These are phyloP conservation scores for Rhopilema esculentum DNA, from an alignment of 30 jellyfish, hydroid and myxozoan species.

Conservation along the genomic window DNA sequence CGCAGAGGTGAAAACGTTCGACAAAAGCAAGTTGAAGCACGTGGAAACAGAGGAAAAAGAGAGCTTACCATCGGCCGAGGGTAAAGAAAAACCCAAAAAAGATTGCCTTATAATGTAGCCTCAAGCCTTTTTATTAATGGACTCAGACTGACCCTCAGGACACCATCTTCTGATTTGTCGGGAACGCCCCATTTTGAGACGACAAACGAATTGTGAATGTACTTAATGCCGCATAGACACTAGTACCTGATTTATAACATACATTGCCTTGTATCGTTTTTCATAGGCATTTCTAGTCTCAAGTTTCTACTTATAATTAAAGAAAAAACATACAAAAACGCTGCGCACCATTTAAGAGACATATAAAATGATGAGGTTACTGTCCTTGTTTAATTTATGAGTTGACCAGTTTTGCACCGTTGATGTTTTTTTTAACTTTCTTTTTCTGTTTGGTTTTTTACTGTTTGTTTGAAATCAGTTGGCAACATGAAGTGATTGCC, in stretches of 20 bases:
- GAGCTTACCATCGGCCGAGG: constrained; percentile 66
- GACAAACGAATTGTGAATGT: neutral
- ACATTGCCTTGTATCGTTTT: neutral
- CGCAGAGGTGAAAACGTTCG: constrained; percentile 82
- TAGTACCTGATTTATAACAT: neutral
- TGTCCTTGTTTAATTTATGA: neutral
- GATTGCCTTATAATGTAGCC: constrained; percentile 16
- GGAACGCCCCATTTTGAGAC: neutral
- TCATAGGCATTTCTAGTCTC: neutral
- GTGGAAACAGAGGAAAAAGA: constrained; percentile 79
- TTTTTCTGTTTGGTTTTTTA: neutral
- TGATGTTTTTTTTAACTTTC: neutral
- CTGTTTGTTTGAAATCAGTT: neutral
- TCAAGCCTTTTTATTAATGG: neutral
- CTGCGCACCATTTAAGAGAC: neutral
- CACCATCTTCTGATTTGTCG: neutral
- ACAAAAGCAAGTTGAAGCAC: constrained; percentile 61
- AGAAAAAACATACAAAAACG: neutral
- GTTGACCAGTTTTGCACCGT: neutral
- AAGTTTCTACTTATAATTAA: neutral
- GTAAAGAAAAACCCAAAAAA: constrained; percentile 52
- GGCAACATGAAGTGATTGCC: neutral
- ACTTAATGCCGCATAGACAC: neutral
- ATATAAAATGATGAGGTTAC: neutral
- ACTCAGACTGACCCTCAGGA: neutral